A percentile compares a stretch with the other conserved stretches of the same genome.
Conservation (phyloP, 2,797 vertebrate species). For the Crossoptilon crossoptilon region DNA sequence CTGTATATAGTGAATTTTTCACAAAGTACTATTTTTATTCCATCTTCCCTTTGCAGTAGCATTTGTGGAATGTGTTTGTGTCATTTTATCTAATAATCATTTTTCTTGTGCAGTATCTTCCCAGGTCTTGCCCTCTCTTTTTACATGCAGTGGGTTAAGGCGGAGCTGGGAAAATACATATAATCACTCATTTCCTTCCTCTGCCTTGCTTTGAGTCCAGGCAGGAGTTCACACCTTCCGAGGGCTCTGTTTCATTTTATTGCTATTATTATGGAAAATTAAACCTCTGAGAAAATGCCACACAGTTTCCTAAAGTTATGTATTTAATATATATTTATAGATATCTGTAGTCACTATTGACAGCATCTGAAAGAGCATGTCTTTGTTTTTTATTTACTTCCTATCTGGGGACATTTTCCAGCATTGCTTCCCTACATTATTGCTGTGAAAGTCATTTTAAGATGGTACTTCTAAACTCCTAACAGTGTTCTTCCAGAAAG, state of each 20-base stretch:
- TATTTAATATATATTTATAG: neutral
- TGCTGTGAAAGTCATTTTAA: neutral
- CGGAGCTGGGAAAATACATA: neutral
- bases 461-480: neutral
- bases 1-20: neutral
- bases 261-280: constrained; percentile 29
- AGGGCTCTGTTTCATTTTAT: constrained; percentile 2
- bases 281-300: constrained; percentile 26
- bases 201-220: neutral
- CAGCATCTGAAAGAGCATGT: neutral
- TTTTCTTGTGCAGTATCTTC: neutral
- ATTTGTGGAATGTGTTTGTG: neutral
- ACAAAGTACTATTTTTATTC: neutral
- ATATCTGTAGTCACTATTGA: neutral
- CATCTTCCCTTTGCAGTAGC: neutral
- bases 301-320: neutral
- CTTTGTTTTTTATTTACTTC: neutral
- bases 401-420: neutral
- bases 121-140: neutral
- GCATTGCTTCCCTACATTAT: neutral
- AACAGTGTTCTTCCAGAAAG: neutral
- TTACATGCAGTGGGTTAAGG: neutral
- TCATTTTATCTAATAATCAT: neutral
- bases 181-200: neutral
- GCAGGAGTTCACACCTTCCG: neutral